phyloP scores from a whole-genome alignment of 2,888 invertebrate species.

The Acrobasis repandana region DNA sequence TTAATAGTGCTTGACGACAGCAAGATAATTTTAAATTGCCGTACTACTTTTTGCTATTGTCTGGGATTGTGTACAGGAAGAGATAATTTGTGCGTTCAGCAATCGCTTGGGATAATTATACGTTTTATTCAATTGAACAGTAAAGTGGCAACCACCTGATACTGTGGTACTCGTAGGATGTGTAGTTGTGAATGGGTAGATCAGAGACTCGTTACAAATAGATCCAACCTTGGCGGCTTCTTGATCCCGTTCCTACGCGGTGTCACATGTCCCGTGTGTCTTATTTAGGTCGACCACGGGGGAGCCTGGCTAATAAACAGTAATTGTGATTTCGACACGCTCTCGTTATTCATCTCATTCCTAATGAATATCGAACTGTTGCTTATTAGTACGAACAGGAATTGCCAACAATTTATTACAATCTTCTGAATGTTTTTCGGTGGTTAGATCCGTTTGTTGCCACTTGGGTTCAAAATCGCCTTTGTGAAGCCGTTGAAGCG shows the following conservation, averaged over 20 bases:
- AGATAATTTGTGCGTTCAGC: conserved; percentile 1
- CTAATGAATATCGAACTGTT: background rate
- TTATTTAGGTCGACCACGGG: conserved; percentile 66
- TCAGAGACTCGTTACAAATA: conserved; percentile 68
- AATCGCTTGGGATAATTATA: conserved; percentile 3
- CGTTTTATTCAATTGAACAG: conserved; percentile 8
- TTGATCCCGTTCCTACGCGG: conserved; percentile 74
- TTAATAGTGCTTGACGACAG: background rate
- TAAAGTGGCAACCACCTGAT: conserved; percentile 5
- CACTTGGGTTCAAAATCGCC: too few species aligned
- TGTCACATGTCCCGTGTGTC: conserved; percentile 59
- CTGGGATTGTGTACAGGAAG: conserved; percentile 6
- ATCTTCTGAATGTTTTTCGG: too few species aligned
- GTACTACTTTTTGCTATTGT: conserved; percentile 8
- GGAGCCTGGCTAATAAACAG: conserved; percentile 53
- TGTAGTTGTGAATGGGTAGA: conserved; percentile 7
- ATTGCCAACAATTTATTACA: background rate
- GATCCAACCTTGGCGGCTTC: conserved; percentile 77
- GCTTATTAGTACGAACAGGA: background rate
- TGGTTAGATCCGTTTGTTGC: too few species aligned
- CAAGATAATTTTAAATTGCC: background rate
- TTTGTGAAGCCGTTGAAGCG: conserved; percentile 1
- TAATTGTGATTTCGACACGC: conserved; percentile 39
- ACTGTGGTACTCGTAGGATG: conserved; percentile 5
- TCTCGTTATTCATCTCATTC: background rate